These are phyloP conservation scores for Miichthys miiuy DNA, from an alignment of 2,797 vertebrate species.

Conservation along the genomic window DNA sequence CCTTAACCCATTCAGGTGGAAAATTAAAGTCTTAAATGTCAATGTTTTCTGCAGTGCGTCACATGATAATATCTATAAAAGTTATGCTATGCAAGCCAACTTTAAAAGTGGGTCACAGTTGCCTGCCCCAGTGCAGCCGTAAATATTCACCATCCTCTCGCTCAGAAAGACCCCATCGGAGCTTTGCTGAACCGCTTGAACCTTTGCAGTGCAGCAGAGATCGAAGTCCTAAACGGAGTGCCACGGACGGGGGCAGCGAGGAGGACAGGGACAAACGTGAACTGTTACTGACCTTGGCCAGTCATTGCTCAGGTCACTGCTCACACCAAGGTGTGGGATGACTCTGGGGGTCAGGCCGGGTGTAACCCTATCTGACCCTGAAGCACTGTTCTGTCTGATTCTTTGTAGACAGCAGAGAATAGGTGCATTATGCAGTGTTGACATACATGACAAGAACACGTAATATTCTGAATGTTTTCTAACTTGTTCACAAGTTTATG, in stretches of 20 bases:
- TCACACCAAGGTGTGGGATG: constrained; percentile 37
- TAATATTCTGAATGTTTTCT: not conserved
- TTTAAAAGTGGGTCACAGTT: constrained; percentile 41
- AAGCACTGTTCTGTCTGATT: not conserved
- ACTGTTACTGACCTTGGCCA: constrained; percentile 42
- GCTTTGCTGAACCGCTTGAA: constrained; percentile 33
- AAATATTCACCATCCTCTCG: constrained; percentile 45
- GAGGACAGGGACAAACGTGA: constrained; percentile 32
- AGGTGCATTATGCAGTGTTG: not conserved
- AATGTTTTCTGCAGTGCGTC: constrained; percentile 33
- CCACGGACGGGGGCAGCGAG: not conserved
- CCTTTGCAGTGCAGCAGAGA: constrained; percentile 8
- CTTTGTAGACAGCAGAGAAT: constrained; percentile 4
- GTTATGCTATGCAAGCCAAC: constrained; percentile 22
- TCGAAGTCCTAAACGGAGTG: constrained; percentile 19
- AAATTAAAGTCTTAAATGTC: constrained; percentile 45
- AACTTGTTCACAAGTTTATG: constrained; percentile 12
- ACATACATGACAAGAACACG: not conserved
- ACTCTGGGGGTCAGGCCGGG: constrained; percentile 24
- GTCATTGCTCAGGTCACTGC: constrained; percentile 28
- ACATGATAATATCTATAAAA: constrained; percentile 35
- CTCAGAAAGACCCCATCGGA: constrained; percentile 19
- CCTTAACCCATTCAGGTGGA: constrained; percentile 35
- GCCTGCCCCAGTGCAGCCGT: constrained; percentile 5
- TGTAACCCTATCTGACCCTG: constrained; percentile 14